These are phyloP conservation scores for Choloepus hoffmanni DNA, from an alignment of 2,113 vertebrate genomes.

Conservation along the genomic window DNA sequence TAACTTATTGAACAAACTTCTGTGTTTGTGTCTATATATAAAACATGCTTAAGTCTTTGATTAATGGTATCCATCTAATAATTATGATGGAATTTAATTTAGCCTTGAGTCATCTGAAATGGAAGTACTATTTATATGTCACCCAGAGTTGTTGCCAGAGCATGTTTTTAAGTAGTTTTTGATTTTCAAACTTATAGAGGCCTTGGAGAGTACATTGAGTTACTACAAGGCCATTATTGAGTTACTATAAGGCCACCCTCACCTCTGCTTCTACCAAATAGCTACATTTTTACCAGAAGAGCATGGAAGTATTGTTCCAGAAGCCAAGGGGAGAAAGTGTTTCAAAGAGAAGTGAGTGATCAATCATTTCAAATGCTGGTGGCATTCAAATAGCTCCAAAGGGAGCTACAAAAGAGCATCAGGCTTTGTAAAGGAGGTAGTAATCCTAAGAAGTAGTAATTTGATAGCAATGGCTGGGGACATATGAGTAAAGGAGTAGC, in stretches of 20 bases:
- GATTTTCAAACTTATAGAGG: not conserved
- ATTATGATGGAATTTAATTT: slow-evolving; percentile 39
- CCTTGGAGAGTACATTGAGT: not conserved
- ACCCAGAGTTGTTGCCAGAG: slow-evolving; percentile 28
- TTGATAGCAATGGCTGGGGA: not conserved
- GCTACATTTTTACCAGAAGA: slow-evolving; percentile 31
- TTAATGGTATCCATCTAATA: slow-evolving; percentile 40
- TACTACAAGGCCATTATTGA: not conserved
- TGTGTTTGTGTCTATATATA: not conserved
- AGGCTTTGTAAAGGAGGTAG: not conserved
- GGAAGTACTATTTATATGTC: not conserved
- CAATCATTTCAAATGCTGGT: not conserved
- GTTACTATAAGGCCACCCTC: not conserved
- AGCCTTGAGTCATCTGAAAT: not conserved
- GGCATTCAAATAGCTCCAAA: not conserved
- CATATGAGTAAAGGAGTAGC: not conserved
- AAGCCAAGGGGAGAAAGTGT: not conserved
- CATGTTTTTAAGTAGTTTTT: not conserved
- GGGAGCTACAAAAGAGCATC: not conserved
- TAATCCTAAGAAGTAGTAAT: not conserved
- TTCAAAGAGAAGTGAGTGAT: not conserved
- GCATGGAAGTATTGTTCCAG: not conserved
- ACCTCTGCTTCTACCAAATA: slow-evolving; percentile 29
- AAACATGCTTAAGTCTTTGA: slow-evolving; percentile 23
- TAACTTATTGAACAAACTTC: not conserved